Base-by-base conservation (phyloP, 2,797 vertebrate genomes). In the Chrysocyon brachyurus region DNA sequence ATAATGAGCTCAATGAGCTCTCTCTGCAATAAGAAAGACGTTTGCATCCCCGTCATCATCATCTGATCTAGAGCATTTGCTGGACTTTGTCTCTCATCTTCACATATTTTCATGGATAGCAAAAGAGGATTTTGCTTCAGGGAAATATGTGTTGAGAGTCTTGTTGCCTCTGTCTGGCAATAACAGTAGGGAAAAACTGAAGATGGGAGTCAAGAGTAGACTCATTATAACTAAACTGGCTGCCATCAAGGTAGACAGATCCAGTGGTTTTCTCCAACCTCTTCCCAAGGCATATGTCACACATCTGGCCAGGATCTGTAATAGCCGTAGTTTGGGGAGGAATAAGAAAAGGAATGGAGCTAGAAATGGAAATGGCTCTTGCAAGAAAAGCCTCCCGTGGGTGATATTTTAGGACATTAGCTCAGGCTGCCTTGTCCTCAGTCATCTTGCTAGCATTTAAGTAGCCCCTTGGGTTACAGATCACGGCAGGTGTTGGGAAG, bases 401-500 rank as follows among this genome's bases (percentile, higher is more conserved):
- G 95, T 94, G 97, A 98, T 99, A 99, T 99, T 99, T 99, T 99
- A 97, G 98, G 98, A 96, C 96, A 98, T 99, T 98, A 98, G 98
- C 98, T 99, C 98, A 99, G 99, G 97, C 98, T 98, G 90, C 98
- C 98, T 98, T 98, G 98, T 98, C 98, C 98, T 98, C 98, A 98
- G 98, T 98, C 97, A 98, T 98, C 99, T 99, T 98, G 83, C 98
- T 98, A 98, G 98, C 94, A 98, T 98, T 98, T 98, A 97, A 98
- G 98, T 95, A 99, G 98, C 97, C 99, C 98, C 98, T 99, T 90
- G 12, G 97, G 97, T 99, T 99, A 99, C 98, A 99, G 99, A 99
- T 98, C 97, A 98, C 90, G 98, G 98, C 99, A 99, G 99, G 99
- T 99, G 99, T 98, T 95, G 96, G 92, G 91, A 92, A 91, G 94